Base-by-base conservation (phyloP, 1,140 invertebrate species). In the Drosophila eugracilis region DNA sequence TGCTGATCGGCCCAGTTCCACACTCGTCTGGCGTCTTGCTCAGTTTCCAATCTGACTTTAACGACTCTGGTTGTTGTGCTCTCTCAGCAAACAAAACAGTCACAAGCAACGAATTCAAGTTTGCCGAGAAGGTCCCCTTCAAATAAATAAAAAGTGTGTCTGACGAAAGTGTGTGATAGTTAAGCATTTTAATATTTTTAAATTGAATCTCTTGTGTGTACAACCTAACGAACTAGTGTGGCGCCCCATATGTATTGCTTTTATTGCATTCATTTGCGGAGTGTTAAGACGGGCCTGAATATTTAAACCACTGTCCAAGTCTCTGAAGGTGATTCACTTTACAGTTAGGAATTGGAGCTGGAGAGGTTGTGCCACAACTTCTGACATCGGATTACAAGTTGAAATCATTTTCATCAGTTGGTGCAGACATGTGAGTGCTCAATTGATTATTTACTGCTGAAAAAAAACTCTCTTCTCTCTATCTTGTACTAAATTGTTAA, bases 191-290 rank as follows among this genome's bases (percentile, higher is more conserved):
- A 69, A 67, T 75, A 72, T 28, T 59, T 44, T 54, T 54, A 65
- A 84, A 79, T 75, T 60, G 39, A 54, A 57, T 67, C 57, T 45
- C 26, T 12, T 14, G 32, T 44, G 5, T 37, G 15, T 22, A 17
- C 6, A 17, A 7, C 19, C 37, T 59, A 24, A n/a, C 26, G 53
- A 63, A 58, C 15, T 63, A 32, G 65, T 75, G 69, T 69, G 59
- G 60, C 57, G 80, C 76, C 60, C 45, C 59, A 69, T 73, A 69
- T 59, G 28, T 63, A 55, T 59, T 73, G 54, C 28, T 54, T 34
- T 71, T 62, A 60, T 42, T 36, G 37, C 41, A 37, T 39, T 59
- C 78, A 75, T 72, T 65, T 62, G 42, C 28, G 21, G 22, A 41
- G 39, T 39, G 26, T 28, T 53, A 24, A 47, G 52, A 39, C 32